These are phyloP conservation scores for Drosophila sechellia DNA, from an alignment of 1,140 invertebrate genomes.

Conservation along the genomic window DNA sequence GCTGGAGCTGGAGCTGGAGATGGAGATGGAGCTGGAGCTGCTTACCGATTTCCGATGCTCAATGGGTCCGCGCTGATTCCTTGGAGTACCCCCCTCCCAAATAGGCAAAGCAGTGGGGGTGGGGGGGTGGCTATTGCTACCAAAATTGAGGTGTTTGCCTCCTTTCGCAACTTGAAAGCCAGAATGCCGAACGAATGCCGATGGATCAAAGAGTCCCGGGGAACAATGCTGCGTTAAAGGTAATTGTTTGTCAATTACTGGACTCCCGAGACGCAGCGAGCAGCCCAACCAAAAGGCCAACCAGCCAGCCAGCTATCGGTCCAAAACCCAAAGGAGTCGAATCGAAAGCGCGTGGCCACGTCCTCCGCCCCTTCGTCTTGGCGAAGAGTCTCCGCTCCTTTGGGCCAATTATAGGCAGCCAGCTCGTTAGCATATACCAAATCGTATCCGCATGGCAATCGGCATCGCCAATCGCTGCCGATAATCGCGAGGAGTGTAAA, in stretches of 20 bases:
- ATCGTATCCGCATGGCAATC: slow-evolving; percentile 76
- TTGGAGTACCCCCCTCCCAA: slow-evolving; percentile 15
- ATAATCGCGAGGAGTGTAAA: slow-evolving; percentile 81
- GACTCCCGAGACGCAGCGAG: slow-evolving; percentile 65
- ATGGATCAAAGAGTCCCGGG: slow-evolving; percentile 70
- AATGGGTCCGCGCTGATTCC: background rate
- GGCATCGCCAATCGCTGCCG: slow-evolving; percentile 70
- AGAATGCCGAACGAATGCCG: slow-evolving; percentile 65
- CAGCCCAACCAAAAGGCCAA: background rate
- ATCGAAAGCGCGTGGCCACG: slow-evolving; percentile 62
- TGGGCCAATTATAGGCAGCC: slow-evolving; percentile 76
- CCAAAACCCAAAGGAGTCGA: slow-evolving; percentile 9
- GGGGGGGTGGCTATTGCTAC: slow-evolving; percentile 37
- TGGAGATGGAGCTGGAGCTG: slow-evolving; percentile 30
- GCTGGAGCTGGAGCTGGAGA: slow-evolving; percentile 43
- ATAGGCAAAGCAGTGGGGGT: slow-evolving; percentile 68
- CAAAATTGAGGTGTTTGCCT: slow-evolving; percentile 79
- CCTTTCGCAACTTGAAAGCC: slow-evolving; percentile 70
- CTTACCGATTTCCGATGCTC: slow-evolving; percentile 38
- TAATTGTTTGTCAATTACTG: slow-evolving; percentile 83
- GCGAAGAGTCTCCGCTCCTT: slow-evolving; percentile 10
- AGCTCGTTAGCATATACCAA: slow-evolving; percentile 82
- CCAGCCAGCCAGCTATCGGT: background rate
- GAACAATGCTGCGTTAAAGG: slow-evolving; percentile 82
- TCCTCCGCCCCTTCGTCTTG: slow-evolving; percentile 6